These are phyloP conservation scores for Botia kubotai DNA, from an alignment of 2,797 vertebrate species.

Conservation along the genomic window DNA sequence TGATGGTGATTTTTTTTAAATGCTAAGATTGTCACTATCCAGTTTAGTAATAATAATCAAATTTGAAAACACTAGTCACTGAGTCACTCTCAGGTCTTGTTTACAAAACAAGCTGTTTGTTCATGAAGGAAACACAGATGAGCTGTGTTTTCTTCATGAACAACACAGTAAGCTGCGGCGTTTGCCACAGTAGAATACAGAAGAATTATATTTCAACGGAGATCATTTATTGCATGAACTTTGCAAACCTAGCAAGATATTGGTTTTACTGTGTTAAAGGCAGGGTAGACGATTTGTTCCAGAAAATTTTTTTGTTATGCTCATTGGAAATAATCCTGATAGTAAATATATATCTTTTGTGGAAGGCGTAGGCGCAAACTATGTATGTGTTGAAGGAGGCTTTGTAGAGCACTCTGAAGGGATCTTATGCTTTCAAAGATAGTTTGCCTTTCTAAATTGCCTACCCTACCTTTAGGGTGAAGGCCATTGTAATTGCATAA, in stretches of 20 bases:
- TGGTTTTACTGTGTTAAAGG: neutral
- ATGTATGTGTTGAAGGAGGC: no score
- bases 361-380: no score
- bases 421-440: no score
- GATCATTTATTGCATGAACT: neutral
- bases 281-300: no score
- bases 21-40: neutral
- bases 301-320: no score
- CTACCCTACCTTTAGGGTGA: no score
- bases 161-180: neutral
- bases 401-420: no score
- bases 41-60: neutral
- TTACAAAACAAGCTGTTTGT: slow-evolving; percentile 12
- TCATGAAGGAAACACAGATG: neutral
- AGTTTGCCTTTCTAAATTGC: no score
- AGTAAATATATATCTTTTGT: no score
- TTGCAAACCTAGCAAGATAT: neutral
- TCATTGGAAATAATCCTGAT: no score
- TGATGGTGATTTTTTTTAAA: neutral
- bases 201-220: neutral
- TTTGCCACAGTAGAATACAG: neutral
- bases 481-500: neutral
- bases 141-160: no score
- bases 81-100: neutral
- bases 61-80: neutral